Conservation (phyloP, 2,888 invertebrate genomes). For the Heliconius erato region DNA sequence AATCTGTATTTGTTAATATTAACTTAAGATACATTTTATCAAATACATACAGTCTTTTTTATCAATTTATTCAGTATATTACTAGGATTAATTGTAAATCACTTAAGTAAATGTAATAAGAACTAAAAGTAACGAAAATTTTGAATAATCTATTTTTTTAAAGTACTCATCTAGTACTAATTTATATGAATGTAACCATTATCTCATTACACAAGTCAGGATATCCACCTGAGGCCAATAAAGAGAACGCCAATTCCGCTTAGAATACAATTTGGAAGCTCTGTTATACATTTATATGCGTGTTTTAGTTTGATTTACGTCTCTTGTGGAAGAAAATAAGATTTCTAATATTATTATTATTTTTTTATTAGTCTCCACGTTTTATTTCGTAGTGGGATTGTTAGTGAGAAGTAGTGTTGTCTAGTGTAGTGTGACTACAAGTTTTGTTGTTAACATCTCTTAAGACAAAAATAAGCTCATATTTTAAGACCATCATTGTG, state of each 20-base stretch:
- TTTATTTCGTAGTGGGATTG: background rate
- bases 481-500: no score
- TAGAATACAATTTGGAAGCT: conserved; percentile 24
- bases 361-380: background rate
- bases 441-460: no score
- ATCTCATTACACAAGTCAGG: conserved; percentile 29
- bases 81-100: no score
- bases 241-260: conserved; percentile 27
- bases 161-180: conserved; percentile 20
- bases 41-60: no score
- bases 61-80: no score
- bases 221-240: conserved; percentile 38
- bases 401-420: no score
- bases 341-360: background rate
- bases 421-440: no score
- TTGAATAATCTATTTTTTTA: background rate
- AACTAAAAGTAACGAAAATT: no score
- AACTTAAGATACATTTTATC: no score
- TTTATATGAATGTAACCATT: conserved; percentile 25
- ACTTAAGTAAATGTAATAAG: no score
- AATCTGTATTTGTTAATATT: no score
- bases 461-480: no score
- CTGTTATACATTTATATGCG: conserved; percentile 20
- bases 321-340: background rate
- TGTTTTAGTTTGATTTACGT: conserved; percentile 17